phyloP scores from a whole-genome alignment of 2,797 vertebrate genomes.

The Champsocephalus esox region DNA sequence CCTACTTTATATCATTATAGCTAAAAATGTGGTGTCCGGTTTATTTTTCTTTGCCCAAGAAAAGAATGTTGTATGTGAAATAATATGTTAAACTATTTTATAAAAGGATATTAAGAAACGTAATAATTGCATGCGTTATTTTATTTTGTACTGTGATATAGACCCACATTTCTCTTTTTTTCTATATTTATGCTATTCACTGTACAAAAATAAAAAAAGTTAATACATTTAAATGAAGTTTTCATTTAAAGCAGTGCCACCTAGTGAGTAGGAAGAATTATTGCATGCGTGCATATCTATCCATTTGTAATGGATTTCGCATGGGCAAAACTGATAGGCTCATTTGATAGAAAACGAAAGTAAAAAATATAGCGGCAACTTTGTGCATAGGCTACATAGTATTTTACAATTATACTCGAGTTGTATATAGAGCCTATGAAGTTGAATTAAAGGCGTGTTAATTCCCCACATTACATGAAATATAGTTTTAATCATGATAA shows the following conservation, averaged over 20 bases:
- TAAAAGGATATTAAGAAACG: too few species aligned
- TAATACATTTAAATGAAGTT: neutral
- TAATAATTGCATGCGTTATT: too few species aligned
- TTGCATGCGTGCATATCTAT: neutral
- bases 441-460: neutral
- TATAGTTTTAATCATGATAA: neutral
- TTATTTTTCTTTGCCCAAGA: too few species aligned
- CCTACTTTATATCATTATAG: too few species aligned
- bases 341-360: neutral
- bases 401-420: neutral
- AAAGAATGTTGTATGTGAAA: too few species aligned
- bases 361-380: neutral
- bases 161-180: too few species aligned
- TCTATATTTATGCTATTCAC: too few species aligned
- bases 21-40: too few species aligned
- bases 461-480: neutral
- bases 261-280: slow-evolving; percentile 16
- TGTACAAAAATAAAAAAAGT: too few species aligned
- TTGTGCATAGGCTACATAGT: neutral
- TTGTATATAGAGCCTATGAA: neutral
- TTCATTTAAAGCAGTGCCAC: slow-evolving; percentile 16
- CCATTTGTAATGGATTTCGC: neutral
- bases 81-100: too few species aligned
- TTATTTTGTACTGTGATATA: too few species aligned
- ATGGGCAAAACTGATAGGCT: too few species aligned